Evolutionary conservation across 2,888 invertebrate species (phyloP).

Genomic region (Dynastes hyllus): DNA sequence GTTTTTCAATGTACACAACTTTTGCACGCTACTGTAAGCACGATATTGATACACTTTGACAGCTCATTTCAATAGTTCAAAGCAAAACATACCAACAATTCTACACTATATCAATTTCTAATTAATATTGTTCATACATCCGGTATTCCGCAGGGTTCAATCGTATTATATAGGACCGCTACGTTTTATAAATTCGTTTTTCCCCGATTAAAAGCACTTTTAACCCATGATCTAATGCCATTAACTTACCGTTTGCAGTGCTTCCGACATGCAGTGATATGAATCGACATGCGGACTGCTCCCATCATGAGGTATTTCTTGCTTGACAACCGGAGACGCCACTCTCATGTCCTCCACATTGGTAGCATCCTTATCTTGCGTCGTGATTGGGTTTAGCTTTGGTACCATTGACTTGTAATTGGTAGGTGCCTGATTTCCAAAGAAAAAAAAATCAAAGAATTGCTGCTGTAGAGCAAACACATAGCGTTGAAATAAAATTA

Average conservation of each 20-base stretch:
- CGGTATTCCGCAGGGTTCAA: too few relatives aligned
- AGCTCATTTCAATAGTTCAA: background rate
- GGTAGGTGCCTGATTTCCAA: conserved; percentile 74
- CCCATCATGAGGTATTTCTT: conserved; percentile 75
- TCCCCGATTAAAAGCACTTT: background rate
- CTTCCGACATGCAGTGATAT: conserved; percentile 71
- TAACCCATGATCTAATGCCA: conserved; percentile 24
- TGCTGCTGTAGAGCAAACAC: background rate
- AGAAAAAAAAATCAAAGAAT: conserved; percentile 46
- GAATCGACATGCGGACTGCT: conserved; percentile 67
- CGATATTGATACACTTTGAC: background rate
- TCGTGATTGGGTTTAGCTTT: conserved; percentile 77
- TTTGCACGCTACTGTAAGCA: background rate
- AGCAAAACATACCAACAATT: too few relatives aligned
- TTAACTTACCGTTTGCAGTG: conserved; percentile 70
- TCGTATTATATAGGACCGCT: too few relatives aligned
- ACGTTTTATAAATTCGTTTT: background rate
- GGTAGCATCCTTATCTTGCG: conserved; percentile 73
- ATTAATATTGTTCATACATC: too few relatives aligned
- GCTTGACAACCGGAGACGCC: conserved; percentile 76
- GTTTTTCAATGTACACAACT: too few relatives aligned
- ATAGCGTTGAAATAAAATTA: background rate
- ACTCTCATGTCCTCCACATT: conserved; percentile 74
- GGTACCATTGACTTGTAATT: conserved; percentile 80
- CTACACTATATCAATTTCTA: too few relatives aligned